Percentiles rank a stretch among this genome's conserved stretches.
phyloP scores from a whole-genome alignment of 2,797 vertebrate species.

The Rhinatrema bivittatum region DNA sequence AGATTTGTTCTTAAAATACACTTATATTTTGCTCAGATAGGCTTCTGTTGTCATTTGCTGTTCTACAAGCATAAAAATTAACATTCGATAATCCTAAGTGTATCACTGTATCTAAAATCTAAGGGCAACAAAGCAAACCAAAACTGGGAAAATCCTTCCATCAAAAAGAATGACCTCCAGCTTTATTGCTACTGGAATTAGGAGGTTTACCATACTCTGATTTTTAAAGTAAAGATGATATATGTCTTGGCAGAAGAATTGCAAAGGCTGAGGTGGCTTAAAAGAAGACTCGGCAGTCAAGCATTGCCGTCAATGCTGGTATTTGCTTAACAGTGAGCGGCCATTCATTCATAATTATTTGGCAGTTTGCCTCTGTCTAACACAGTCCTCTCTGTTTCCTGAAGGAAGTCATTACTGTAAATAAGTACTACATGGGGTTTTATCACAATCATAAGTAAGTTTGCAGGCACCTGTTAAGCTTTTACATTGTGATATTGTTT shows the following conservation, averaged over 20 bases:
- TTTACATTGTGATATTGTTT: too few species aligned
- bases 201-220: constrained; percentile 10
- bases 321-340: background rate
- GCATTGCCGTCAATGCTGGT: constrained; percentile 4
- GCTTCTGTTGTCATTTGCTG: constrained; percentile 1
- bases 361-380: constrained; percentile 26
- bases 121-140: too few species aligned
- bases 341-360: constrained; percentile 28
- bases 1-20: too few species aligned
- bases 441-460: too few species aligned
- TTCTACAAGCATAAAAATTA: constrained; percentile 9
- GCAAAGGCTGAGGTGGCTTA: constrained; percentile 19
- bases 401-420: constrained; percentile 34
- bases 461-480: too few species aligned
- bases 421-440: too few species aligned
- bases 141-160: constrained; percentile 20
- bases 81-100: constrained; percentile 6
- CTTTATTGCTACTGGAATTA: background rate
- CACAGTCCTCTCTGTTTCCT: constrained; percentile 11
- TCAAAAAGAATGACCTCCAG: constrained; percentile 19
- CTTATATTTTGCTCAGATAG: constrained; percentile 11
- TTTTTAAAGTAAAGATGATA: constrained; percentile 36
- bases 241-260: constrained; percentile 29
- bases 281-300: constrained; percentile 20
- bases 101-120: background rate